Conservation (phyloP, 2,113 vertebrate species). For the Hippocampus abdominalis region DNA sequence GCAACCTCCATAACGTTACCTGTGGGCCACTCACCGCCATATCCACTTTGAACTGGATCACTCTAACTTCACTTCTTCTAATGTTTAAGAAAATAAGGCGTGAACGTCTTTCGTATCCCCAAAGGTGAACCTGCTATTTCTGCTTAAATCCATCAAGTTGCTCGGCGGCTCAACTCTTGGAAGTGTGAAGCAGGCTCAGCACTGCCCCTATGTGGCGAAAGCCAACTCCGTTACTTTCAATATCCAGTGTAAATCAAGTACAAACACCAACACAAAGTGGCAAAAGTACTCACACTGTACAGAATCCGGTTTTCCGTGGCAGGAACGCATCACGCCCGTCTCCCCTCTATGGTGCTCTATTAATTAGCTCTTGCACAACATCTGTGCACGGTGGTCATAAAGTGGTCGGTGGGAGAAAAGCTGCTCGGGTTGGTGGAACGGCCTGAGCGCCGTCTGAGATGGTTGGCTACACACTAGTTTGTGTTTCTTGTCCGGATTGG, state of each 20-base stretch:
- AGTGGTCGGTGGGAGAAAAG: too few relatives aligned
- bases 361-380: too few relatives aligned
- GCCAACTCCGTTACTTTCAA: background rate
- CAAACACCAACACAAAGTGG: background rate
- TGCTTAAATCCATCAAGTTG: background rate
- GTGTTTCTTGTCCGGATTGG: too few relatives aligned
- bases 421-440: too few relatives aligned
- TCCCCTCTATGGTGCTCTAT: too few relatives aligned
- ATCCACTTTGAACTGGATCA: constrained; percentile 37
- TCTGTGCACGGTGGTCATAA: too few relatives aligned
- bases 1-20: background rate
- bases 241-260: too few relatives aligned
- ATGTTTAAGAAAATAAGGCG: background rate
- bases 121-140: background rate
- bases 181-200: background rate
- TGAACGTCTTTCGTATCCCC: background rate
- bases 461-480: too few relatives aligned
- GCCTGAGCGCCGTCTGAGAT: too few relatives aligned
- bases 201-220: constrained; percentile 39
- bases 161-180: background rate
- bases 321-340: too few relatives aligned
- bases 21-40: constrained; percentile 37
- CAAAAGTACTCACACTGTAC: background rate
- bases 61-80: background rate
- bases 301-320: too few relatives aligned